Base-by-base conservation (phyloP, 2,797 vertebrate genomes). In the Mastacembelus armatus region DNA sequence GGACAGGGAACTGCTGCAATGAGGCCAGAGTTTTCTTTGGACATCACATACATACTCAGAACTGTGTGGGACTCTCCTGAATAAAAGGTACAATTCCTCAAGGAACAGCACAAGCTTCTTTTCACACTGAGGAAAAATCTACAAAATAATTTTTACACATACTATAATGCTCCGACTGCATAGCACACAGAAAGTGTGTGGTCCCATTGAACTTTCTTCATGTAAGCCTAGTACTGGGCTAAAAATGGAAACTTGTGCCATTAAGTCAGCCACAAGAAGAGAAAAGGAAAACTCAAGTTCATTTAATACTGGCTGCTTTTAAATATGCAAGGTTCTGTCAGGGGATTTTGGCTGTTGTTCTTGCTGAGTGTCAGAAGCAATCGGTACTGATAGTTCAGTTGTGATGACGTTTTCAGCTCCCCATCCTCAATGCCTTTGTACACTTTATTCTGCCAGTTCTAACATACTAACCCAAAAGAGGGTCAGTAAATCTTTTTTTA, bases 311-410 rank as follows among this genome's bases (percentile, higher is more conserved):
- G 51, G 12, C 70, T 69, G 58, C 47, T 44, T 80, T 70, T 24
- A 32, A 26, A 21, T 33, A 29, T 71, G 61, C 61, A 78, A 39
- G 39, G 44, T 70, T 79, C 62, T 58, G 68, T 88, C 59, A 66
- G 52, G 84, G 72, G 60, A 26, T 54, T 47, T 48, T 38, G 59
- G 39, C 59, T 48, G 33, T 36, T 49, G 71, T 61, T 35, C 21
- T 4, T 66, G 38, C 61, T 85, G 74, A 86, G 83, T 72, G 44
- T 71, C 54, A 11, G 45, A 50, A 65, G 68, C 66, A 56, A 50
- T 52, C 48, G 66, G 43, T 78, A 59, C 85, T 39, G 75, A 78
- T 67, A 80, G 66, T 80, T 84, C 42, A 81, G 76, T 67, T 80
- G 67, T 16, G 38, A 48, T 38, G 22, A 52, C 57, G 52, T 63